A percentile compares a stretch with the other conserved stretches of the same genome.
Evolutionary conservation across 1,140 invertebrate species (phyloP).

Genomic region (Dreissena rostriformis): DNA sequence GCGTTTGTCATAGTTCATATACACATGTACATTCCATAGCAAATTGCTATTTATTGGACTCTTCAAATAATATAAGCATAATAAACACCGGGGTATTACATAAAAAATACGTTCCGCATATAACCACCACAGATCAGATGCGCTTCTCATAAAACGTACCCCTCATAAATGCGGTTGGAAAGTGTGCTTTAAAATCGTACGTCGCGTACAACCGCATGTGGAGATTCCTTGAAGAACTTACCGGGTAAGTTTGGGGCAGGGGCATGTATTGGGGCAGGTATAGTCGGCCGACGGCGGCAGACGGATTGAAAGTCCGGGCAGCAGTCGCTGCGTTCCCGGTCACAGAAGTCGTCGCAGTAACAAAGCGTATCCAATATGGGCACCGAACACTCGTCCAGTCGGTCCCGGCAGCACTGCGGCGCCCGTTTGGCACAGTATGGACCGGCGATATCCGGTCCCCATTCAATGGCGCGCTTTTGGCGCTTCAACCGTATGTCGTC

Average conservation of each 20-base stretch:
- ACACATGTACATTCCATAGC: no score
- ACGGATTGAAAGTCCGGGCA: constrained; percentile 92
- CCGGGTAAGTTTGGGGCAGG: no score
- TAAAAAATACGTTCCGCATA: no score
- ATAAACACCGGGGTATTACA: no score
- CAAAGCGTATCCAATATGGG: constrained; percentile 90
- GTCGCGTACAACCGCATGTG: no score
- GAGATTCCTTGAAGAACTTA: constrained; percentile 12
- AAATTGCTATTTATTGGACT: no score
- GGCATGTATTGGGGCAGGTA: constrained; percentile 34
- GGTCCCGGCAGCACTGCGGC: constrained; percentile 85
- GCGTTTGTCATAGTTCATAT: no score
- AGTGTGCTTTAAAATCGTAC: no score
- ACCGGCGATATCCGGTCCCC: constrained; percentile 66
- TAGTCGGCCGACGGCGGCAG: constrained; percentile 84
- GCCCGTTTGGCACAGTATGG: constrained; percentile 69
- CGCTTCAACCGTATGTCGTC: not conserved
- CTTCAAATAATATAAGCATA: no score
- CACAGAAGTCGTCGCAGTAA: constrained; percentile 97
- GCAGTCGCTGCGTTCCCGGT: constrained; percentile 87
- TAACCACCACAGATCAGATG: no score
- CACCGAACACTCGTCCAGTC: constrained; percentile 88
- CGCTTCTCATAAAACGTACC: no score
- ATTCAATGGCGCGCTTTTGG: constrained; percentile 60
- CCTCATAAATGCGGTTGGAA: no score